Evolutionary conservation across 2,888 invertebrate genomes (phyloP), one percentile per base, ranked within the genome.

Genomic region (Ferdinandea cuprea): DNA sequence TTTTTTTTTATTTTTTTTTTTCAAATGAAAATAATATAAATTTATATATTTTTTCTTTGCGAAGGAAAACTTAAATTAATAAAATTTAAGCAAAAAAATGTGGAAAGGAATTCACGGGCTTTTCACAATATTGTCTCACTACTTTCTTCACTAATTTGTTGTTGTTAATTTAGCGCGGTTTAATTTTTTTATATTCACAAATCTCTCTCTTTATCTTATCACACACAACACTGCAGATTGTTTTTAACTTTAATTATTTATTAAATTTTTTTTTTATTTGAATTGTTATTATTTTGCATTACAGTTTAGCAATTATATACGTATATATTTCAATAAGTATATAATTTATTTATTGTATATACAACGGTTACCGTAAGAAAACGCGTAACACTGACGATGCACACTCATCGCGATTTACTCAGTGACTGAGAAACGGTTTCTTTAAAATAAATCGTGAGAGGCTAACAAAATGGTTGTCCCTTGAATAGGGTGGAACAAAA

Each of bases 351-450:
- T 73, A 44, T 71, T 76, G 59, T 85, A 86, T 85, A 85, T 85
- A 86, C 85, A 85, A 86, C 85, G 86, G 85, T 85, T 85, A 86
- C 86, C 86, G 86, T 85, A 86, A 85, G 84, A 80, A 86, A 87
- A 87, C 88, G 87, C 87, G 87, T 85, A 79, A 86, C 85, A 85
- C 86, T 86, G 86, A 86, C 87, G 88, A 88, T 88, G 88, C 86
- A 87, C 86, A 87, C 87, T 88, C 88, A 87, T 87, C 88, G 88
- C 88, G 87, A 86, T 88, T 88, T 88, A 88, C 89, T 89, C 88
- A 87, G 85, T 88, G 87, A 89, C 89, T 89, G 88, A 88, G 87
- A 87, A 86, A 85, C 85, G 85, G 85, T 85, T 85, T 50, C 73
- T 84, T 69, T 37, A 50, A 74, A 78, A 74, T 52, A 79, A 79